Percentiles rank a stretch among this genome's conserved stretches.
Evolutionary conservation across 2,113 vertebrate genomes (phyloP).

Genomic region (Monopterus albus): DNA sequence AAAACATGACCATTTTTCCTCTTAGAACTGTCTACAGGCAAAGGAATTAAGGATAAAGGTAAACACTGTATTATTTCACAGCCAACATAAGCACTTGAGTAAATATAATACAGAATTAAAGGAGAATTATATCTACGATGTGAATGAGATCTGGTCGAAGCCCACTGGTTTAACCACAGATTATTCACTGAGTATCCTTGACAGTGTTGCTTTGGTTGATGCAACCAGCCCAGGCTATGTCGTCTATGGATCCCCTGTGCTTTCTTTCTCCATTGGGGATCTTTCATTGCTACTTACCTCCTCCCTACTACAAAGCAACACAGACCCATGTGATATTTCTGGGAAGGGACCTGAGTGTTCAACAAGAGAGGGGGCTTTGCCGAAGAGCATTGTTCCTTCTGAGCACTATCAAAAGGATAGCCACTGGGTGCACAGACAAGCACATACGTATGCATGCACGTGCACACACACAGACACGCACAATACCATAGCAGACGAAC

Average conservation of each 20-base stretch:
- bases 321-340: conserved; percentile 72
- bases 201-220: conserved; percentile 60
- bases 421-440: conserved; percentile 14
- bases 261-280: conserved; percentile 62
- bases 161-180: conserved; percentile 30
- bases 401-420: conserved; percentile 62
- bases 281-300: conserved; percentile 75
- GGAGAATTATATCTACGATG: conserved; percentile 1
- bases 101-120: conserved; percentile 21
- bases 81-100: neutral
- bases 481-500: conserved; percentile 5
- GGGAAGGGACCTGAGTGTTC: conserved; percentile 63
- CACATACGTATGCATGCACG: neutral
- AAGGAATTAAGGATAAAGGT: conserved; percentile 6
- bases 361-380: conserved; percentile 63
- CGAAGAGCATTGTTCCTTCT: conserved; percentile 66
- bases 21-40: neutral
- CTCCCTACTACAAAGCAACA: conserved; percentile 63
- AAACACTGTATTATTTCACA: neutral
- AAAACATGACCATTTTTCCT: conserved; percentile 1
- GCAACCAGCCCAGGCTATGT: conserved; percentile 55
- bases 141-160: conserved; percentile 20
- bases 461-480: neutral
- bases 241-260: conserved; percentile 72
- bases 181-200: conserved; percentile 28